Conservation (phyloP, 2,888 invertebrate genomes). For the Sabellastarte sp. region DNA sequence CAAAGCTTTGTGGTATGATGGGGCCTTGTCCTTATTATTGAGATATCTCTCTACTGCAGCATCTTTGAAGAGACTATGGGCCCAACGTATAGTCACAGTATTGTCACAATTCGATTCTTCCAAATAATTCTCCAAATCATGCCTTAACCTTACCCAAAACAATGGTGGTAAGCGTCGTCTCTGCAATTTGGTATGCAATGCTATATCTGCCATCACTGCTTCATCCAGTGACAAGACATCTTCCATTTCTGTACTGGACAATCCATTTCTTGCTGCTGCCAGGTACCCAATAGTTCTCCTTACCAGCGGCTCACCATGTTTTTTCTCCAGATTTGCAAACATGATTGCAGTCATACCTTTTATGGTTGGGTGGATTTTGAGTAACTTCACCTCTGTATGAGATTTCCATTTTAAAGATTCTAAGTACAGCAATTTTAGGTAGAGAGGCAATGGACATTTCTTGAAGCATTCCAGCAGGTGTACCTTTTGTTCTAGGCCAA, state of each 20-base stretch:
- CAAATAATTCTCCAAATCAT: constrained; percentile 39
- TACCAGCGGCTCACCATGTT: constrained; percentile 48
- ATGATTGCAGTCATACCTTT: constrained; percentile 40
- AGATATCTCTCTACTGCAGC: constrained; percentile 69
- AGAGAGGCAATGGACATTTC: constrained; percentile 33
- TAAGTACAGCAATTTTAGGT: constrained; percentile 40
- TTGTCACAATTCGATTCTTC: constrained; percentile 38
- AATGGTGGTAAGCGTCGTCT: constrained; percentile 47
- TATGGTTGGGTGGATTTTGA: constrained; percentile 40
- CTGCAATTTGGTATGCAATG: constrained; percentile 7
- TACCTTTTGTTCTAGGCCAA: constrained; percentile 66
- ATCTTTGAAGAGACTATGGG: constrained; percentile 66
- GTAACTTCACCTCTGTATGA: constrained; percentile 29
- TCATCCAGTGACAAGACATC: constrained; percentile 61
- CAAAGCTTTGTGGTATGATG: constrained; percentile 54
- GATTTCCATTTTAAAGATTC: constrained; percentile 47
- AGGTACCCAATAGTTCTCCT: constrained; percentile 69
- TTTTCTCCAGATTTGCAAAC: constrained; percentile 47
- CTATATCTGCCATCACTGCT: constrained; percentile 35
- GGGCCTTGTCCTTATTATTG: constrained; percentile 38
- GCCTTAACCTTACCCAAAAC: constrained; percentile 42
- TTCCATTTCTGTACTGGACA: constrained; percentile 79
- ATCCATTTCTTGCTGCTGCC: constrained; percentile 71
- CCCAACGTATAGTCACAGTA: constrained; percentile 65
- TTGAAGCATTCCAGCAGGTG: constrained; percentile 68